These are phyloP conservation scores for Vanessa tameamea DNA, from an alignment of 1,140 invertebrate species.

Conservation along the genomic window DNA sequence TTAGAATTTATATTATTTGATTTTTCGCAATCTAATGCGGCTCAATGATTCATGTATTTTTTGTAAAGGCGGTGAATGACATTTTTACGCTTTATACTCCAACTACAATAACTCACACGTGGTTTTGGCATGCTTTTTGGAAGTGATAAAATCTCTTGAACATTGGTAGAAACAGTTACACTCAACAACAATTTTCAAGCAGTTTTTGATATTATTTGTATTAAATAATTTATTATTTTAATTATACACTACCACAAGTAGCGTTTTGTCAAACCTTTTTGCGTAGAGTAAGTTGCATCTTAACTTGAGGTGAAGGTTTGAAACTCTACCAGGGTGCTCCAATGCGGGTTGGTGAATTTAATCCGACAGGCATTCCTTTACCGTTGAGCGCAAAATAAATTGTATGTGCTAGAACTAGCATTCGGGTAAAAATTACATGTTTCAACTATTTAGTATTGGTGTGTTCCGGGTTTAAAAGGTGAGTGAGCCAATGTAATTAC, in stretches of 20 bases:
- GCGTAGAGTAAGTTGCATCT: too few species aligned
- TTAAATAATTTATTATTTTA: not conserved
- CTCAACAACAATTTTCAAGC: not conserved
- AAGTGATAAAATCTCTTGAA: not conserved
- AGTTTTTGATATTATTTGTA: not conserved
- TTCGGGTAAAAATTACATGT: too few species aligned
- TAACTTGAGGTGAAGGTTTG: too few species aligned
- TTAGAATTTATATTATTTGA: not conserved
- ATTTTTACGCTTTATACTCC: not conserved
- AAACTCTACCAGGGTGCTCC: too few species aligned
- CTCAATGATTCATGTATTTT: not conserved
- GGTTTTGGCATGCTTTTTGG: not conserved
- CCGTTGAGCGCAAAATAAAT: too few species aligned
- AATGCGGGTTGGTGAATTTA: too few species aligned
- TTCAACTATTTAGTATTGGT: too few species aligned
- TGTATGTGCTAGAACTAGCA: too few species aligned
- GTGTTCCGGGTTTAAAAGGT: too few species aligned
- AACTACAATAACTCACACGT: not conserved
- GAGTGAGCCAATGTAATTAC: too few species aligned
- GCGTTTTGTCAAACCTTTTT: too few species aligned
- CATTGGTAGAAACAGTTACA: not conserved
- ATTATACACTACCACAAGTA: not conserved
- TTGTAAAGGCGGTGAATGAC: slow-evolving; percentile 1
- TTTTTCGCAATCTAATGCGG: not conserved
- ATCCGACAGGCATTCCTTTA: too few species aligned